Percentiles rank a stretch among this genome's conserved stretches.
Conservation (phyloP, 1,140 invertebrate species). For the Zaprionus capensis region DNA sequence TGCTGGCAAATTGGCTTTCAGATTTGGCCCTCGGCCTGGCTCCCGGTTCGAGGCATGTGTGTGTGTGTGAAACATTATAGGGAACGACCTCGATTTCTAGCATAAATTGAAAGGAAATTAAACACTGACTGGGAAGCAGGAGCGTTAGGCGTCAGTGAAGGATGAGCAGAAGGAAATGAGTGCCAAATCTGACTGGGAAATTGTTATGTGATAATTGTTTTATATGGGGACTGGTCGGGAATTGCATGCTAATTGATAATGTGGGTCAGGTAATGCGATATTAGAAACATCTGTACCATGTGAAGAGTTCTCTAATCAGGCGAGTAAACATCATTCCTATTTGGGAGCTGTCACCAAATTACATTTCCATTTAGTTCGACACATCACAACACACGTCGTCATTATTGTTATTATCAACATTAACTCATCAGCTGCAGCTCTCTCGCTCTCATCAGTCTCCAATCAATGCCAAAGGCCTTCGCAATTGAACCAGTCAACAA, state of each 20-base stretch:
- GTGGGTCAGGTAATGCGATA: conserved; percentile 18
- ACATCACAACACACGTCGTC: neutral
- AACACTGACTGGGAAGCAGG: conserved; percentile 53
- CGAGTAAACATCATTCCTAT: conserved; percentile 35
- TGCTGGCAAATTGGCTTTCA: conserved; percentile 73
- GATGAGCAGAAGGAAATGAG: conserved; percentile 25
- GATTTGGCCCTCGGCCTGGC: conserved; percentile 31
- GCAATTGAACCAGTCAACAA: conserved; percentile 47
- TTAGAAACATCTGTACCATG: neutral
- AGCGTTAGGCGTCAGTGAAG: conserved; percentile 1
- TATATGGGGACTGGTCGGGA: conserved; percentile 15
- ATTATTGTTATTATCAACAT: conserved; percentile 33
- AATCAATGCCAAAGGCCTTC: conserved; percentile 39
- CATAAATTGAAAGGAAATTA: conserved; percentile 83
- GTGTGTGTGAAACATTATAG: conserved; percentile 21
- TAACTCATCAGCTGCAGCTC: conserved; percentile 4
- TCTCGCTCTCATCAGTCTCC: neutral
- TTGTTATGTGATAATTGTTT: conserved; percentile 71
- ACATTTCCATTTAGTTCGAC: conserved; percentile 50
- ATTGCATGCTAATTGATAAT: conserved; percentile 50
- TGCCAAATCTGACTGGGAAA: conserved; percentile 54
- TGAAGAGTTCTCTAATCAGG: conserved; percentile 6
- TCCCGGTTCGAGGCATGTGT: conserved; percentile 3
- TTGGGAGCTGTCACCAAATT: conserved; percentile 34
- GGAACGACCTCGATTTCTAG: conserved; percentile 62